Evolutionary conservation across 2,113 vertebrate species (phyloP).

Genomic region (Mirza zaza): DNA sequence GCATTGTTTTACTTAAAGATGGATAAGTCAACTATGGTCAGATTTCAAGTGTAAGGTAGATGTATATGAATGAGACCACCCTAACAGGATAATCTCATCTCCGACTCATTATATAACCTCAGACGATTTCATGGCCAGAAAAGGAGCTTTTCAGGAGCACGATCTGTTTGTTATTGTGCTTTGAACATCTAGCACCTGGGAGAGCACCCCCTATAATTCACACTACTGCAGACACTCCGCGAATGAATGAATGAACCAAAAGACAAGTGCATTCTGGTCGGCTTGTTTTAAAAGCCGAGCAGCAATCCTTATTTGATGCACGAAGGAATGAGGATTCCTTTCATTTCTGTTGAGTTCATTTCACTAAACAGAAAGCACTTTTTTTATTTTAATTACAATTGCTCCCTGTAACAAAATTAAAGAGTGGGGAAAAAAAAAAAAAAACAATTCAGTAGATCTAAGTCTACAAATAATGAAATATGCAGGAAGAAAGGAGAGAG

Average conservation of each 20-base stretch:
- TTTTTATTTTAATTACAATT: neutral
- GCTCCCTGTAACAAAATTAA: neutral
- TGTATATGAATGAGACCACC: neutral
- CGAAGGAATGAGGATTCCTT: neutral
- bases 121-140: neutral
- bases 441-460: neutral
- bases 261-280: neutral
- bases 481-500: neutral
- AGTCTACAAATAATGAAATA: neutral
- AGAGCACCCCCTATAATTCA: neutral
- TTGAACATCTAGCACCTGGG: neutral
- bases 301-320: neutral
- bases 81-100: neutral
- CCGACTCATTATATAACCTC: neutral
- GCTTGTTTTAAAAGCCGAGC: neutral
- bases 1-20: neutral
- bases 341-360: neutral
- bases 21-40: neutral
- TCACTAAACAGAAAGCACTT: neutral
- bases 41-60: neutral
- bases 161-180: neutral
- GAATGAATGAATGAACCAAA: neutral
- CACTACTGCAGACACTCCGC: neutral
- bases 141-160: neutral
- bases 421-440: neutral